A percentile compares a stretch with the other conserved stretches of the same genome.
phyloP scores from a whole-genome alignment of 2,113 vertebrate genomes.

The Atractosteus spatula region DNA sequence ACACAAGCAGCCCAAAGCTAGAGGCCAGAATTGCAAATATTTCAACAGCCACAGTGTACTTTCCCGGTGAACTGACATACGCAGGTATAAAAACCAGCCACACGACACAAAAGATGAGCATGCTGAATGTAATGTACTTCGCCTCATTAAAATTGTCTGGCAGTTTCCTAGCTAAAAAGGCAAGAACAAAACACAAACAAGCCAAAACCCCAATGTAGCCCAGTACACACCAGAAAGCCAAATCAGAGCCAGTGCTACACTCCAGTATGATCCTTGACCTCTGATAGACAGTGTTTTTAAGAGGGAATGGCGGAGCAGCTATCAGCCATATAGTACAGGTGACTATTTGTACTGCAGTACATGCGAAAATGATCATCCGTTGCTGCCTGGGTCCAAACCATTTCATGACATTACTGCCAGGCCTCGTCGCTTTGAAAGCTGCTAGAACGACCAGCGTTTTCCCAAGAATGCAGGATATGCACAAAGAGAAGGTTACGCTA shows the following conservation, averaged over 20 bases:
- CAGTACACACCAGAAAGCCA: conserved; percentile 58
- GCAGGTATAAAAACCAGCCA: conserved; percentile 60
- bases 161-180: conserved; percentile 53
- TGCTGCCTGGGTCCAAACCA: conserved; percentile 61
- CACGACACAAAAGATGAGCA: conserved; percentile 59
- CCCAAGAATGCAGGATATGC: conserved; percentile 60
- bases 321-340: conserved; percentile 56
- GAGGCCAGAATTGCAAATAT: conserved; percentile 65
- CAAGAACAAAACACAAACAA: conserved; percentile 51
- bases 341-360: conserved; percentile 50
- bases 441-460: conserved; percentile 62
- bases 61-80: conserved; percentile 62
- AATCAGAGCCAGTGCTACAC: conserved; percentile 48
- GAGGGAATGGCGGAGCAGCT: conserved; percentile 45
- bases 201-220: conserved; percentile 59
- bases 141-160: conserved; percentile 55
- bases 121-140: conserved; percentile 60
- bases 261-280: conserved; percentile 52
- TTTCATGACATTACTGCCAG: conserved; percentile 58
- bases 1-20: conserved; percentile 59
- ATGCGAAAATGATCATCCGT: conserved; percentile 45
- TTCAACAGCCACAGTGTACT: conserved; percentile 61
- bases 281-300: conserved; percentile 43
- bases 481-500: conserved; percentile 58
- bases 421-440: conserved; percentile 56